Evolutionary conservation across 2,113 vertebrate species (phyloP), one percentile per base, ranked within the genome.

Genomic region (Aplodontia rufa): DNA sequence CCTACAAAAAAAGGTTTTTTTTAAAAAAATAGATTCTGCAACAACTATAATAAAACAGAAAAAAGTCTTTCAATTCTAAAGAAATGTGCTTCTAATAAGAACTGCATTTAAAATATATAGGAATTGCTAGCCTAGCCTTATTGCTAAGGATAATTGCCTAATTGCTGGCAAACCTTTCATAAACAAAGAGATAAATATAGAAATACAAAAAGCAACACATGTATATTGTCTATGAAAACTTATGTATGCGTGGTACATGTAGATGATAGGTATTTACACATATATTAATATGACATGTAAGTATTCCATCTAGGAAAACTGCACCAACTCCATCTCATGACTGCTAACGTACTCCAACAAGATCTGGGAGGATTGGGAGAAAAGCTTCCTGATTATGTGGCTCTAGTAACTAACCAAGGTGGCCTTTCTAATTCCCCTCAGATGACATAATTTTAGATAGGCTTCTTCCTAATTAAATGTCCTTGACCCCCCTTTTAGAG

Each of bases 301-400:
- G 30, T 53, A 62, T 89, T n/a, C 3, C 53, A 24, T 58, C 45
- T 80, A 26, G 30, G 79, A 94, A 91, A 94, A 30, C 6, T 32
- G 42, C 3, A 53, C 24, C 24, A 35, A 66, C 40, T 10, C 62
- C 20, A 58, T 37, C 30, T 64, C 37, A 14, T 83, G 24, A 20
- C 6, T 64, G 49, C 45, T 92, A 91, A 53, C 80, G 14, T 2
- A 60, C 94, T 80, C 62, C 58, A 45, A 87, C 30, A 96, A 97
- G 37, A 78, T 12, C 89, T 95, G 37, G n/a, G 9, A 87, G 3
- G 6, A 17, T 91, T 8, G n/a, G 64, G 30, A 49, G 1, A 76
- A 96, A 86, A 51, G 13, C 37, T 86, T 96, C 47, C 4, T 89
- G 35, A 90, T 83, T 78, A 91, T 75, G 40, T 60, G 30, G 9